phyloP scores from a whole-genome alignment of 1,140 invertebrate genomes.

The Eriosoma lanigerum region DNA sequence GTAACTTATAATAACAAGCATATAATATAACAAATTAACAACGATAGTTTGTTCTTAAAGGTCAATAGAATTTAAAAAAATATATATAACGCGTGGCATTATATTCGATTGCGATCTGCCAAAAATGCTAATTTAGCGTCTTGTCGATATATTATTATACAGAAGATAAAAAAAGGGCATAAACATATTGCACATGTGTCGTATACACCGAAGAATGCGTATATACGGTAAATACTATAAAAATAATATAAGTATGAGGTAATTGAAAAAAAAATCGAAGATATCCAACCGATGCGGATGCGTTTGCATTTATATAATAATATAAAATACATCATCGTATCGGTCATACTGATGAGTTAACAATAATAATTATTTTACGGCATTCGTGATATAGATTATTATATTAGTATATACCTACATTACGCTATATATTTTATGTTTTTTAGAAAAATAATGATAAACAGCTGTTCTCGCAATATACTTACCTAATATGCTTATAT shows the following conservation, averaged over 20 bases:
- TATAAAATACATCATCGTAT: neutral
- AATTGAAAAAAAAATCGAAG: neutral
- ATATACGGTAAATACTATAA: too few species aligned
- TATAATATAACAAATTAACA: too few species aligned
- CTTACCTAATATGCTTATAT: too few species aligned
- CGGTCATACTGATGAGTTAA: conserved; percentile 29
- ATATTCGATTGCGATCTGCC: neutral
- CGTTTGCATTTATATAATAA: conserved; percentile 4
- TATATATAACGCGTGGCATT: conserved; percentile 10
- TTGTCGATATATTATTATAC: too few species aligned
- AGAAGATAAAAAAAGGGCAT: neutral
- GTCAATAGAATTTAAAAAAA: too few species aligned
- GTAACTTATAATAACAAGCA: too few species aligned
- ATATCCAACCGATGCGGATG: conserved; percentile 1
- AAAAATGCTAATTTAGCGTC: neutral
- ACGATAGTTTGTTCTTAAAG: too few species aligned
- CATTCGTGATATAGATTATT: conserved; percentile 4
- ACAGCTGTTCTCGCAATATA: neutral
- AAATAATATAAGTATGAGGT: conserved; percentile 4
- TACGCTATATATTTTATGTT: neutral
- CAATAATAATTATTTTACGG: neutral
- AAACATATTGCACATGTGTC: neutral
- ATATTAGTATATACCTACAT: too few species aligned
- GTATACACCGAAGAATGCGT: neutral
- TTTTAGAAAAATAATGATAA: neutral